A percentile compares a stretch with the other conserved stretches of the same genome.
Evolutionary conservation across 2,888 invertebrate species (phyloP).

Genomic region (Ramazzottius varieornatus): DNA sequence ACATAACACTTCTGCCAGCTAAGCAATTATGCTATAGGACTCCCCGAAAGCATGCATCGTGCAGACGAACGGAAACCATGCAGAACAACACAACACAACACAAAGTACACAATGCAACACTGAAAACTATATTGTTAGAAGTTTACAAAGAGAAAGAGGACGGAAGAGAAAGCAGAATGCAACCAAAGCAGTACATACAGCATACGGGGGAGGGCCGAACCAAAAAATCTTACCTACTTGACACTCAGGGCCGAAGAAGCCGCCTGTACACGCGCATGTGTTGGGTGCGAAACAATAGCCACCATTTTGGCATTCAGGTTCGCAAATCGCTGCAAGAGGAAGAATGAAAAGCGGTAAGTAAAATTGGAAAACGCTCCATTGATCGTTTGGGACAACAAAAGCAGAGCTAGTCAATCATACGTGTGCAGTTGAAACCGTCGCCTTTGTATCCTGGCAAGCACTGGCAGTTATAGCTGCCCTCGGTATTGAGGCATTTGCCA

Average conservation of each 20-base stretch:
- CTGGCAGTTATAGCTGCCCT: constrained; percentile 43
- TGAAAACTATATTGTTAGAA: too few species aligned
- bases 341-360: background rate
- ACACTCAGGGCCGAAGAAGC: background rate
- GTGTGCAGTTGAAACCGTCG: constrained; percentile 48
- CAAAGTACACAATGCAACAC: background rate
- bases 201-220: background rate
- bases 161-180: background rate
- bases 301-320: constrained; percentile 52
- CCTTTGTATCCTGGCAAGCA: constrained; percentile 44
- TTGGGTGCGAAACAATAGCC: constrained; percentile 50
- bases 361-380: too few species aligned
- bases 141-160: background rate
- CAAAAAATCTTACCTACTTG: constrained; percentile 1
- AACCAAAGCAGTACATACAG: background rate
- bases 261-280: constrained; percentile 37
- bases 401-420: too few species aligned
- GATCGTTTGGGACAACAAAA: too few species aligned
- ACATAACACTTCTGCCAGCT: background rate
- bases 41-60: too few species aligned
- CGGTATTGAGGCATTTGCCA: constrained; percentile 51
- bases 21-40: too few species aligned
- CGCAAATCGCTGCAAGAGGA: constrained; percentile 41
- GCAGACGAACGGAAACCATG: background rate
- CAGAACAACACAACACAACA: background rate